Conservation (phyloP, 2,888 invertebrate genomes). For the Pemphredon lugubris region DNA sequence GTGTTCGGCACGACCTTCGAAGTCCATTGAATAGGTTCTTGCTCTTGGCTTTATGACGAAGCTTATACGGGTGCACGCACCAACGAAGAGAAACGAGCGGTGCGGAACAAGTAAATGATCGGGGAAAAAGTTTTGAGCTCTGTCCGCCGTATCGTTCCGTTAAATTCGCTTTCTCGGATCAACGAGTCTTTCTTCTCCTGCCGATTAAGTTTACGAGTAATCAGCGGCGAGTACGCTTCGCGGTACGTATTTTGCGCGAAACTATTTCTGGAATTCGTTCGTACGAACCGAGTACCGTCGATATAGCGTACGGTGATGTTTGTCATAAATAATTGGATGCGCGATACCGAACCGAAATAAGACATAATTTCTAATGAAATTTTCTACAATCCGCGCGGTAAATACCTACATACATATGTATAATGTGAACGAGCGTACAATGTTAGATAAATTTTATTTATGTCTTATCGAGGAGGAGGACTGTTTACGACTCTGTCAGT, state of each 20-base stretch:
- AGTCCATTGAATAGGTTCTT: conserved; percentile 49
- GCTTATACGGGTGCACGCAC: conserved; percentile 27
- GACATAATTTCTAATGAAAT: not conserved
- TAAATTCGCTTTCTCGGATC: conserved; percentile 18
- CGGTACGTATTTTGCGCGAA: not conserved
- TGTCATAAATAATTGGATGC: not conserved
- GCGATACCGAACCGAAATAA: not conserved
- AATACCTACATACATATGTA: too few species aligned
- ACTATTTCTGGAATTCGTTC: not conserved
- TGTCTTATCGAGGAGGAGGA: too few species aligned
- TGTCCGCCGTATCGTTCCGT: conserved; percentile 9
- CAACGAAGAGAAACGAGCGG: conserved; percentile 23
- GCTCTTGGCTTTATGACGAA: conserved; percentile 38
- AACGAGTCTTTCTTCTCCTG: conserved; percentile 5
- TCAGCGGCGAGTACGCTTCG: not conserved
- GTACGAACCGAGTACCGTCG: too few species aligned
- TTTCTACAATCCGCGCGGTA: too few species aligned
- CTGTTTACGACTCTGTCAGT: too few species aligned
- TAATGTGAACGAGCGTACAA: too few species aligned
- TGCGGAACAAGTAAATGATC: conserved; percentile 34
- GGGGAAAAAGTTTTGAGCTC: conserved; percentile 11
- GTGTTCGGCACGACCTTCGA: conserved; percentile 50
- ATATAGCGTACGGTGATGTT: not conserved
- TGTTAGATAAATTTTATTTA: too few species aligned
- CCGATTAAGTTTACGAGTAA: conserved; percentile 1